Evolutionary conservation across 2,888 invertebrate species (phyloP).

Genomic region (Perithous albicinctus): DNA sequence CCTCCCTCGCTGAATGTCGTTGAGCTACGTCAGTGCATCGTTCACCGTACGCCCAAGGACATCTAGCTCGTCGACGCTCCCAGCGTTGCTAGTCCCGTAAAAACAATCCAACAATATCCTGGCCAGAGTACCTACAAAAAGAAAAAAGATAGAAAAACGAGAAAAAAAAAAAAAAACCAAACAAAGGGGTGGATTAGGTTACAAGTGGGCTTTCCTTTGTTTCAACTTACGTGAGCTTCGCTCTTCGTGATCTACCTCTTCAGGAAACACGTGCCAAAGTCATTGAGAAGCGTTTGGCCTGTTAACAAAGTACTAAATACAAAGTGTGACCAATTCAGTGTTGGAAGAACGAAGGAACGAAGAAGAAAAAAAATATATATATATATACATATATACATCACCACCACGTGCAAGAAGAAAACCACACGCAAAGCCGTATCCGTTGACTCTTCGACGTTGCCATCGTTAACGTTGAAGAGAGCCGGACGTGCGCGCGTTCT

Average conservation of each 20-base stretch:
- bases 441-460: conserved; percentile 27
- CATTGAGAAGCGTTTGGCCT: no score
- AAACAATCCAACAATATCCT: no score
- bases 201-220: background rate
- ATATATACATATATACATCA: background rate
- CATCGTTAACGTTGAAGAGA: conserved; percentile 45
- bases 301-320: no score
- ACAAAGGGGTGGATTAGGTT: background rate
- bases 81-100: background rate
- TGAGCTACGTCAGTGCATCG: conserved; percentile 68
- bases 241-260: background rate
- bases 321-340: no score
- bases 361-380: no score
- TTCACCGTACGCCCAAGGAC: conserved; percentile 68
- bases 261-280: conserved; percentile 3
- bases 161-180: no score
- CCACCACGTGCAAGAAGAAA: conserved; percentile 12
- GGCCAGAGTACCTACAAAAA: no score
- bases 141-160: no score
- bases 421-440: conserved; percentile 36
- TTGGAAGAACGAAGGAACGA: no score
- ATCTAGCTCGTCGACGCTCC: conserved; percentile 37
- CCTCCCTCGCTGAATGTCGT: conserved; percentile 28
- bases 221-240: background rate
- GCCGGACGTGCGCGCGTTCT: conserved; percentile 60